Conservation (phyloP, 2,113 vertebrate species). For the Chaenogobius annularis region DNA sequence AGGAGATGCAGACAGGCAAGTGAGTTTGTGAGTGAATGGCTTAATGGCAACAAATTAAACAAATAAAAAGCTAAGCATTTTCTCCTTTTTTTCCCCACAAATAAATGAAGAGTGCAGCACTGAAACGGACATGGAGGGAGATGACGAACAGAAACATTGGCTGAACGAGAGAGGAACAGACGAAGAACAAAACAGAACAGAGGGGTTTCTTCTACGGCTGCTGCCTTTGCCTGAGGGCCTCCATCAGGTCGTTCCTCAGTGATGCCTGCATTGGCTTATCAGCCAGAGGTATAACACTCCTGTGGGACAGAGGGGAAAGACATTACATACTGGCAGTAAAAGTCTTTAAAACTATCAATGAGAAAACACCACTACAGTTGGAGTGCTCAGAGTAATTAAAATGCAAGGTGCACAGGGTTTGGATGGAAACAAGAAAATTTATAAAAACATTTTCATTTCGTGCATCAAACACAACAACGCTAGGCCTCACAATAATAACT, state of each 20-base stretch:
- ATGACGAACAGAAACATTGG: constrained; percentile 54
- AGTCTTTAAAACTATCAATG: background rate
- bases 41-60: constrained; percentile 63
- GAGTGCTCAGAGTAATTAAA: background rate
- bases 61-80: constrained; percentile 66
- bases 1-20: constrained; percentile 6
- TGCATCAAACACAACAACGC: background rate
- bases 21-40: constrained; percentile 56
- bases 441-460: background rate
- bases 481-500: too few relatives aligned
- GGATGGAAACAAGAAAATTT: background rate
- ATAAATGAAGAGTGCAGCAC: constrained; percentile 68
- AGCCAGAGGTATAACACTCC: constrained; percentile 93
- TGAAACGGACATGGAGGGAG: constrained; percentile 61
- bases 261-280: constrained; percentile 96
- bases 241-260: constrained; percentile 92
- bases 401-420: background rate
- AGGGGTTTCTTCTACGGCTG: constrained; percentile 83
- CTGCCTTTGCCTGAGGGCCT: constrained; percentile 96
- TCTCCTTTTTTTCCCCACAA: constrained; percentile 70
- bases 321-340: background rate
- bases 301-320: constrained; percentile 56
- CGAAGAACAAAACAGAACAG: constrained; percentile 31
- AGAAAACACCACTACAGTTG: background rate
- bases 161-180: constrained; percentile 35